Base-by-base conservation (phyloP, 2,888 invertebrate genomes). In the Pseudococcus viburni region DNA sequence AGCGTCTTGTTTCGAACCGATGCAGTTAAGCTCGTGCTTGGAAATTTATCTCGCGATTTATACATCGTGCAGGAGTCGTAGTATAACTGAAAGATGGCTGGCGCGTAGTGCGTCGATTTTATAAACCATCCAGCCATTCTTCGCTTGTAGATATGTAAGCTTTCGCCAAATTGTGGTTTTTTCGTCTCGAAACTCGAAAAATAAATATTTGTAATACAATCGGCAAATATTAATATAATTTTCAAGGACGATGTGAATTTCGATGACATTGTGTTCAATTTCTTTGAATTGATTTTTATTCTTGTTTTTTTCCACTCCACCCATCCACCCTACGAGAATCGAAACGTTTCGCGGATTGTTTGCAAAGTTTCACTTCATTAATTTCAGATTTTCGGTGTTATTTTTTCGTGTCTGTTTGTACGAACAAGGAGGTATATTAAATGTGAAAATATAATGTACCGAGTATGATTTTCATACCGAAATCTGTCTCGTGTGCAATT, bases 21-120 rank as follows among this genome's bases (percentile, higher is more conserved):
- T 64, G 64, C 64, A 22, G 64, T 64, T 64, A 64, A 64, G 22
- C 22, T 64, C 11, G 64, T 22, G 64, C 64, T 19, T 64, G 8
- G 22, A 64, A 64, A 64, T 64, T 64, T 64, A 64, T 64, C 19
- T 64, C 64, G 22, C 64, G 64, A 64, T 64, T 64, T 64, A 19
- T 59, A 55, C 8, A 3, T 22, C 64, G 22, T 19, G 22, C 15
- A 3, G 22, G 6, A 64, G 22, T 64, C 9, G 42, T 7, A 42
- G 42, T 42, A 42, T 42, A 42, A 42, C 64, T 64, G 22, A 64
- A 64, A 64, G 22, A 64, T 64, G 64, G 64, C 64, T 64, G 64
- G 64, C 64, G 64, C 22, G n/a, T 55, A n/a, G 9, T 22, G 59
- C 19, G 59, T 64, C 55, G 55, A 55, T 55, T n/a, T 55, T 15